Evolutionary conservation across 2,113 vertebrate species (phyloP).

Genomic region (Geococcyx californianus): DNA sequence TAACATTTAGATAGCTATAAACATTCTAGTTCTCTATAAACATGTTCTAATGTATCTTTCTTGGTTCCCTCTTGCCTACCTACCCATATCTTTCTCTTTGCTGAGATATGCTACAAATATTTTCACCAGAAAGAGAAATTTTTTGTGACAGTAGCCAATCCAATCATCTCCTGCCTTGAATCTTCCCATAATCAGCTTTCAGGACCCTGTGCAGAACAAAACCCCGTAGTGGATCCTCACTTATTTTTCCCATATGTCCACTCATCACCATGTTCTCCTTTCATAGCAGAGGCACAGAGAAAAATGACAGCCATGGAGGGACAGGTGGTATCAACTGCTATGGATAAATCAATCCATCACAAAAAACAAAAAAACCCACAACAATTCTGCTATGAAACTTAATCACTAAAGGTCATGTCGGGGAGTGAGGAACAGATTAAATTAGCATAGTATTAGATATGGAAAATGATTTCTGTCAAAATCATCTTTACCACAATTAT

Average conservation of each 20-base stretch:
- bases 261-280: neutral
- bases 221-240: neutral
- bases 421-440: conserved; percentile 99
- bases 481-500: conserved; percentile 99
- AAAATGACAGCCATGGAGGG: conserved; percentile 73
- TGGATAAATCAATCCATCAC: conserved; percentile 91
- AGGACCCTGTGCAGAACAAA: neutral
- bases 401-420: conserved; percentile 99
- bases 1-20: neutral
- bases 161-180: neutral
- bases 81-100: neutral
- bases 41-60: neutral
- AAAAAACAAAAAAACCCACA: conserved; percentile 51
- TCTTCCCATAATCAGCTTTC: neutral
- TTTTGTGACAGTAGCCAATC: neutral
- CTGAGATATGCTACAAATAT: neutral
- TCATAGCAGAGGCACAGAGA: neutral
- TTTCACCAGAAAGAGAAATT: neutral
- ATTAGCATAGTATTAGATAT: conserved; percentile 99
- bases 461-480: conserved; percentile 99
- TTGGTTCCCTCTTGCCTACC: neutral
- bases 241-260: neutral
- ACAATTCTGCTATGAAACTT: conserved; percentile 93
- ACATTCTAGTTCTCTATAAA: neutral
- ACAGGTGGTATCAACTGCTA: conserved; percentile 74